Conservation (phyloP, 2,888 invertebrate species). For the Melieria picta region DNA sequence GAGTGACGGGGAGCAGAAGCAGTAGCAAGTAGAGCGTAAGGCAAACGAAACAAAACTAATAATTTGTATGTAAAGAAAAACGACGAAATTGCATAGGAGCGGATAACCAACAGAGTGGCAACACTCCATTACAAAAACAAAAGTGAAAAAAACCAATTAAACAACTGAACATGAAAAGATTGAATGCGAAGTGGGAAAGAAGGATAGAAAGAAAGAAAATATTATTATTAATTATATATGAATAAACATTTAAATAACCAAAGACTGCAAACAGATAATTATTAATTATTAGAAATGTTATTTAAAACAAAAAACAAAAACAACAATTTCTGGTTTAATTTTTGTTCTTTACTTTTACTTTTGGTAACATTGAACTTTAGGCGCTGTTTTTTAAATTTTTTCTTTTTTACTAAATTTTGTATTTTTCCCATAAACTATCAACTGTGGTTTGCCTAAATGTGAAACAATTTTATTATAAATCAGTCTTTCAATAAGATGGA, state of each 20-base stretch:
- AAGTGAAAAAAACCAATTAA: conserved; percentile 20
- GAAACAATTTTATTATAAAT: too few species aligned
- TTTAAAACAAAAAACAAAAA: conserved; percentile 51
- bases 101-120: too few species aligned
- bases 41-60: conserved; percentile 27
- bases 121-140: conserved; percentile 24
- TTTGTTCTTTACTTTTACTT: conserved; percentile 28
- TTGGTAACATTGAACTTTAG: neutral
- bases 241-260: conserved; percentile 65
- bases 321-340: conserved; percentile 21
- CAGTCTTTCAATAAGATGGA: too few species aligned
- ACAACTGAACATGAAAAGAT: conserved; percentile 17
- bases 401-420: too few species aligned
- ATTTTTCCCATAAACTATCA: too few species aligned
- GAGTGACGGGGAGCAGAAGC: neutral
- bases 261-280: conserved; percentile 68
- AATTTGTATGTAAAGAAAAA: neutral
- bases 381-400: too few species aligned
- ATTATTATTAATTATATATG: conserved; percentile 43
- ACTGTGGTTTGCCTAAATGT: too few species aligned
- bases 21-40: conserved; percentile 14
- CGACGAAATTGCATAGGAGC: conserved; percentile 4
- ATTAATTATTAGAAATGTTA: conserved; percentile 67
- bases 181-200: conserved; percentile 44
- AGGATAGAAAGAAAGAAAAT: conserved; percentile 46